Percentiles rank a stretch among this genome's conserved stretches.
These are phyloP conservation scores for Ochropacha duplaris DNA, from an alignment of 2,888 invertebrate genomes.

Conservation along the genomic window DNA sequence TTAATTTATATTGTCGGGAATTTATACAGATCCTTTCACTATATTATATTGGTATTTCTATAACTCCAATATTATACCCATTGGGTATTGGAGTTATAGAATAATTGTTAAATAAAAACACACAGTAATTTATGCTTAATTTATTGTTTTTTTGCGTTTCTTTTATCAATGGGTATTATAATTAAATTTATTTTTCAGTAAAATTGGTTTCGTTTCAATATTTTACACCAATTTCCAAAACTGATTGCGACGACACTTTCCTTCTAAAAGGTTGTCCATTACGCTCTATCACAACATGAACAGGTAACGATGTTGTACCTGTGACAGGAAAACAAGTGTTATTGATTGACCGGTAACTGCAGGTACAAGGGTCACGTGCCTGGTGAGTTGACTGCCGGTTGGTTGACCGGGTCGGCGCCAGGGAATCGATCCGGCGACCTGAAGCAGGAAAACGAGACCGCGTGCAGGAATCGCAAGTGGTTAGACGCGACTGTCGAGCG, in stretches of 20 bases:
- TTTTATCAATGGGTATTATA: too few species aligned
- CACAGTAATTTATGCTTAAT: too few species aligned
- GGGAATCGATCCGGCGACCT: slow-evolving; percentile 55
- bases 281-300: background rate
- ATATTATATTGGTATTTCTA: too few species aligned
- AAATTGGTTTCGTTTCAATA: too few species aligned
- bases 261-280: background rate
- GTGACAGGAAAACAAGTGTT: slow-evolving; percentile 18
- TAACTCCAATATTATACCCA: too few species aligned
- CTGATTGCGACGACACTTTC: background rate
- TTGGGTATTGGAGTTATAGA: too few species aligned
- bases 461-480: slow-evolving; percentile 12
- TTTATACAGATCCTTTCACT: too few species aligned
- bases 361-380: slow-evolving; percentile 42
- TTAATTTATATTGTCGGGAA: too few species aligned
- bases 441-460: slow-evolving; percentile 17
- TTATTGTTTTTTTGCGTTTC: too few species aligned
- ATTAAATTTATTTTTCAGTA: too few species aligned
- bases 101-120: too few species aligned
- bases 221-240: too few species aligned
- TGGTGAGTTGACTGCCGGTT: slow-evolving; percentile 29
- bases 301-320: background rate
- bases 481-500: background rate
- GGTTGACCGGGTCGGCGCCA: slow-evolving; percentile 56
- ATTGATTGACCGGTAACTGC: slow-evolving; percentile 29